Base-by-base conservation (phyloP, 2,888 invertebrate genomes). In the Cheilosia urbana region DNA sequence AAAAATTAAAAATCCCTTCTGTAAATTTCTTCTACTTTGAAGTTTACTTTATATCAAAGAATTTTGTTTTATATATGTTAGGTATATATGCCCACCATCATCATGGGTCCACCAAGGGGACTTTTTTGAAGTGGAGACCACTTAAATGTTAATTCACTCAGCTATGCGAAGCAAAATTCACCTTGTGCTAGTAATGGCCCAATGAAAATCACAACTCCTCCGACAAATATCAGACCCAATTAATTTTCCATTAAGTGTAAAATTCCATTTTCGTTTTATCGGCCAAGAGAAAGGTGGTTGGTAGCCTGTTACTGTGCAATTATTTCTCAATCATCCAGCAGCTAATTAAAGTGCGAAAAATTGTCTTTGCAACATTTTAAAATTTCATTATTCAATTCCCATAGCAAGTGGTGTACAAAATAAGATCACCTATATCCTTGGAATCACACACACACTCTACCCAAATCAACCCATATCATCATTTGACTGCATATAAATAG, bases 401-500 rank as follows among this genome's bases (percentile, higher is more conserved):
- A 68, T 42, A 34, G 15, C 40, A 60, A 53, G 19, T 27, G 77
- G 17, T 34, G 37, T 42, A 5, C 53, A 55, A 69, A 62, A 69
- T 4, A 30, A 47, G 24, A 49, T 11, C 15, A 27, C 27, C 24
- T 27, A 55, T 27, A 53, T 24, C 45, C 11, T n/a, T 37, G 34
- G 55, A 37, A 11, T 17, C n/a, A 5, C 9, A 24, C 27, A 21
- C 2, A n/a, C 37, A 55, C 19, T 30, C 11, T 27, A 58, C 27
- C 21, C 51, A 79, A 47, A 71, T 65, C 79, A 65, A 71, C 63
- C 69, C 55, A 65, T 79, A 49, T 57, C 40, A 55, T 57, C 30
- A 27, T 42, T 55, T 68, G 78, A 58, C 17, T 34, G 57, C 37
- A 4, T 30, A 11, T 62, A 4, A 17, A 11, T 62, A 58, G 65